Base-by-base conservation (phyloP, 2,888 invertebrate species). In the Dusona sp. region DNA sequence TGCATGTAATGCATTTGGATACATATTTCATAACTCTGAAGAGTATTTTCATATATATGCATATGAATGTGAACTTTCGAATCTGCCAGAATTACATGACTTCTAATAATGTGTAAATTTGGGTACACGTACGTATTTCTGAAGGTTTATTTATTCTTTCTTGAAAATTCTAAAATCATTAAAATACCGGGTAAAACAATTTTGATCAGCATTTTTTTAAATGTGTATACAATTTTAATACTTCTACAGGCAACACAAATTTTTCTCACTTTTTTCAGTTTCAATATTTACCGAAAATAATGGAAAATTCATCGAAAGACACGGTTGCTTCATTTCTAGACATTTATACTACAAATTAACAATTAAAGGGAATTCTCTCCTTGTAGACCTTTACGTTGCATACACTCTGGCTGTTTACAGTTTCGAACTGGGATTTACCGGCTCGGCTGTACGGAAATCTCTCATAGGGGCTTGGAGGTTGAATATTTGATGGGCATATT, bases 361-460 rank as follows among this genome's bases (percentile, higher is more conserved):
- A 86, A 83, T 86, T 85, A 84, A 78, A 79, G 81, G 75, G 68
- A 81, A 83, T 79, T 42, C 68, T 79, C 73, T 57, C 73, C 65
- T 65, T 51, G 45, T 36, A 74, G 42, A 38, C 16, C n/a, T 22
- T 68, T 29, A 51, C 22, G 36, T 36, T 57, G 1, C 25, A 42
- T 9, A 38, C 48, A 38, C 38, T 36, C 19, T 45, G 70, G 72
- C 83, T 83, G 84, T 85, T 87, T 86, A 77, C 79, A 79, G 81
- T 86, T 79, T 81, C 79, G 85, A 82, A 86, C 83, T 54, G 82
- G 70, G 82, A 85, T 88, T 88, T 85, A 85, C 81, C 75, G 64
- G 74, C 81, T 61, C 54, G 79, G 61, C 78, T 74, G 33, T 70
- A 70, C 70, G 42, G 38, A 75, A 72, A 65, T 22, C 67, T 51